phyloP scores from a whole-genome alignment of 2,888 invertebrate species.

The Cryptophagus acutangulus region DNA sequence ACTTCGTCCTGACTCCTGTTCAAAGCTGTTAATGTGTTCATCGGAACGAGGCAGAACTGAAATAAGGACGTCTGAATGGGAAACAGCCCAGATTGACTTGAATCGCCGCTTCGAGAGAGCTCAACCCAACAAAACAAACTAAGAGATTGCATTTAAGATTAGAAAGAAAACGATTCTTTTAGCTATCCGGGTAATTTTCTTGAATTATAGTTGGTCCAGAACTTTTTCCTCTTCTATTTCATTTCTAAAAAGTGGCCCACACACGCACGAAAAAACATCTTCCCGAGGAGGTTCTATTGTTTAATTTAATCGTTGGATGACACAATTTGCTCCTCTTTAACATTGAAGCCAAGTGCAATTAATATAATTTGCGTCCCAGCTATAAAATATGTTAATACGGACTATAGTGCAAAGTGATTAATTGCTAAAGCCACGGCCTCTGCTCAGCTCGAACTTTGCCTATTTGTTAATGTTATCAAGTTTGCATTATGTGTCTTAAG shows the following conservation, averaged over 20 bases:
- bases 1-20: constrained; percentile 27
- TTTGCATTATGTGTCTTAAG: no score
- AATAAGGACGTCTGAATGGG: constrained; percentile 24
- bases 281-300: no score
- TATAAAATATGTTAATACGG: no score
- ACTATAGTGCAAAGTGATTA: constrained; percentile 41
- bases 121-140: constrained; percentile 39
- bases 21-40: constrained; percentile 43
- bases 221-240: constrained; percentile 21
- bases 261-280: no score
- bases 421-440: constrained; percentile 37
- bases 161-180: constrained; percentile 37
- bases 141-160: constrained; percentile 43
- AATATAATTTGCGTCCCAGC: no score
- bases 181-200: constrained; percentile 38
- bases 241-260: no score
- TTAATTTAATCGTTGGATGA: no score
- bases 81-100: constrained; percentile 35
- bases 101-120: constrained; percentile 26
- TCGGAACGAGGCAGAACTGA: constrained; percentile 30
- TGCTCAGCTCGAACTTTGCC: constrained; percentile 41
- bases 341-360: no score
- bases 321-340: no score
- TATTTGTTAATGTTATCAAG: constrained; percentile 41
- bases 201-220: constrained; percentile 40